Evolutionary conservation across 2,797 vertebrate species (phyloP).

Genomic region (Poeciliopsis presidionis): DNA sequence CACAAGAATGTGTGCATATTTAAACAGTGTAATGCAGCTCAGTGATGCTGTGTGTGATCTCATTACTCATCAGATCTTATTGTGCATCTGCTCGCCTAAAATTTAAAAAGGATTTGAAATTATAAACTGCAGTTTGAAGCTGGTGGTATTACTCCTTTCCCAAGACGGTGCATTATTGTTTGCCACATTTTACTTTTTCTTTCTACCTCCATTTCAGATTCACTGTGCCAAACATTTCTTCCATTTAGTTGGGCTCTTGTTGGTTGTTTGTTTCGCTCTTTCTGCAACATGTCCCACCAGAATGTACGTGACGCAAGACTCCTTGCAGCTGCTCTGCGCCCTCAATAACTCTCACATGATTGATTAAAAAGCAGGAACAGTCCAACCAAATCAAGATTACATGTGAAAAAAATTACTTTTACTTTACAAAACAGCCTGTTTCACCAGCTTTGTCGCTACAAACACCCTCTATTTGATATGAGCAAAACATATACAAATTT

Average conservation of each 20-base stretch:
- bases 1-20: not conserved
- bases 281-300: constrained; percentile 1
- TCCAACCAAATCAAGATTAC: not conserved
- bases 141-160: not conserved
- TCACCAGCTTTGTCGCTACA: not conserved
- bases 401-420: not conserved
- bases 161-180: not conserved
- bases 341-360: constrained; percentile 29
- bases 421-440: not conserved
- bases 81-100: not conserved
- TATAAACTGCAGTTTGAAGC: not conserved
- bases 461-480: not conserved
- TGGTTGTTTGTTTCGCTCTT: not conserved
- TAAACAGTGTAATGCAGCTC: not conserved
- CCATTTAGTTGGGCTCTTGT: not conserved
- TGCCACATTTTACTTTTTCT: not conserved
- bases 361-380: not conserved
- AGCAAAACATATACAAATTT: not conserved
- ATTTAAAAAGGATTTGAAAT: not conserved
- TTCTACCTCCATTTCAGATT: not conserved
- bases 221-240: not conserved
- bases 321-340: constrained; percentile 6
- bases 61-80: not conserved
- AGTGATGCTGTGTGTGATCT: not conserved
- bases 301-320: constrained; percentile 3